Conservation (phyloP, 2,113 vertebrate species). For the Caracal caracal region DNA sequence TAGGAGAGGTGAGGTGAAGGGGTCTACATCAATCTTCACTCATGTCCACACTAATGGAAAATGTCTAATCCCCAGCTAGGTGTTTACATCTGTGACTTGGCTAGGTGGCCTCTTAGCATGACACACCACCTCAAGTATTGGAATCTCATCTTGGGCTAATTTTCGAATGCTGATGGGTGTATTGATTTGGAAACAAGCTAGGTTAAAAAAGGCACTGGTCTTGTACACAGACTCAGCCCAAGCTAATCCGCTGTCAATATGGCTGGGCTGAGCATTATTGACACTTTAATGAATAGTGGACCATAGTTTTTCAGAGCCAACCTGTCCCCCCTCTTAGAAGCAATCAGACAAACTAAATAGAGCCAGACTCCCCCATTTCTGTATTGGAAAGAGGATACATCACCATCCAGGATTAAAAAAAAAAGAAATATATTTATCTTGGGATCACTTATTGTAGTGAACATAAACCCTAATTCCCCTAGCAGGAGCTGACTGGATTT, state of each 20-base stretch:
- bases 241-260: slow-evolving; percentile 87
- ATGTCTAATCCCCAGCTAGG: slow-evolving; percentile 76
- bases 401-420: slow-evolving; percentile 6
- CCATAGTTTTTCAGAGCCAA: slow-evolving; percentile 58
- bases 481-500: slow-evolving; percentile 74
- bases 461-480: slow-evolving; percentile 68
- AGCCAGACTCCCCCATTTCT: slow-evolving; percentile 70
- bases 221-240: slow-evolving; percentile 82
- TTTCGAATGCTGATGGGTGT: slow-evolving; percentile 88
- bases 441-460: slow-evolving; percentile 81
- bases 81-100: slow-evolving; percentile 71
- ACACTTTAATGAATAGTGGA: slow-evolving; percentile 86
- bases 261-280: slow-evolving; percentile 82
- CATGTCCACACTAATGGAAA: slow-evolving; percentile 68
- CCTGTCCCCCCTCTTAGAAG: slow-evolving; percentile 65
- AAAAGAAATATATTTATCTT: slow-evolving; percentile 80
- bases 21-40: background rate
- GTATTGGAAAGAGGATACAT: slow-evolving; percentile 69
- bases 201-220: slow-evolving; percentile 86
- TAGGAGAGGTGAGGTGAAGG: fast-evolving
- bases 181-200: slow-evolving; percentile 89
- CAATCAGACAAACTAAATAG: slow-evolving; percentile 79
- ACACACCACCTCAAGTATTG: slow-evolving; percentile 81
- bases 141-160: slow-evolving; percentile 88
- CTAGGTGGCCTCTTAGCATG: slow-evolving; percentile 80